Evolutionary conservation across 2,113 vertebrate genomes (phyloP).

Genomic region (Xerus inauris): DNA sequence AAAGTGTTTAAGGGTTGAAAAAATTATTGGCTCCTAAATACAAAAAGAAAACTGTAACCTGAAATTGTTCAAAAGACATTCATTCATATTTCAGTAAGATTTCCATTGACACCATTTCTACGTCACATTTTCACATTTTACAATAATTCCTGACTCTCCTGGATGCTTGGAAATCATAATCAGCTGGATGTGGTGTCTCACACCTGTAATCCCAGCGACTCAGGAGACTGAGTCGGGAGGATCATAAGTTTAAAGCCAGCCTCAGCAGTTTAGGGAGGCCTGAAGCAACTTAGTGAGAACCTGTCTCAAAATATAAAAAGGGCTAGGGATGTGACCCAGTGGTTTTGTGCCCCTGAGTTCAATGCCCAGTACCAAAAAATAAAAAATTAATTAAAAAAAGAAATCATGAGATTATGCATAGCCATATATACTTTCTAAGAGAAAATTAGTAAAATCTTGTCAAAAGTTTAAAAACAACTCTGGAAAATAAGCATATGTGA

Average conservation of each 20-base stretch:
- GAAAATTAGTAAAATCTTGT: constrained; percentile 26
- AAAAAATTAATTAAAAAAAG: no score
- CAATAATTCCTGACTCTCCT: not conserved
- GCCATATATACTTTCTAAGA: not conserved
- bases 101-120: constrained; percentile 36
- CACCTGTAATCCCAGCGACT: no score
- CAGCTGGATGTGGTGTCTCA: no score
- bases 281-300: no score
- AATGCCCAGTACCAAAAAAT: no score
- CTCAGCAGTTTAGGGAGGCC: no score
- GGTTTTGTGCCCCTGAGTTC: no score
- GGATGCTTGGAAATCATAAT: constrained; percentile 6
- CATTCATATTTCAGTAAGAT: not conserved
- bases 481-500: constrained; percentile 13
- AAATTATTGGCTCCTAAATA: not conserved
- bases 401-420: not conserved
- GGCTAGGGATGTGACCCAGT: no score
- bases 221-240: no score
- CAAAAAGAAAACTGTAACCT: not conserved
- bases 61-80: constrained; percentile 6
- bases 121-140: constrained; percentile 40
- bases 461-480: not conserved
- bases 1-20: not conserved
- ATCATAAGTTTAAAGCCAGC: no score
- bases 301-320: no score